Evolutionary conservation across 53 echinoderm and acorn worm genomes (phyloP), one percentile per base, ranked within the genome.

Genomic region (Luidia sarsii): DNA sequence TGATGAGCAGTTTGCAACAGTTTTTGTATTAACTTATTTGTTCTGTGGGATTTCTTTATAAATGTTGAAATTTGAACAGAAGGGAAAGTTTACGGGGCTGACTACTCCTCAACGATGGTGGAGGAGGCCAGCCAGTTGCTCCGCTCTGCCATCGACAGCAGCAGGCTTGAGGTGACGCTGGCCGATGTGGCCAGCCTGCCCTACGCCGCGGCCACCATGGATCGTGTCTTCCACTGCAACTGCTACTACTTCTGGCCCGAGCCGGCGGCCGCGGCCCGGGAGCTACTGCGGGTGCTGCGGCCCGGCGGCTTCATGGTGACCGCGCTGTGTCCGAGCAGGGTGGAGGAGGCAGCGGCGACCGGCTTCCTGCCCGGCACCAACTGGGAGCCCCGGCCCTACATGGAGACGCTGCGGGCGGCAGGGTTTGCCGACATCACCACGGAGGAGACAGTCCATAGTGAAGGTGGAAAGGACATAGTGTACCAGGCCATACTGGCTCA

Each of bases 211-310:
- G 48, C 57, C 70, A 59, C 75, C 51, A 88, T 97, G 70, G 94
- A 97, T 57, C 69, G 85, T 11, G 81, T 97, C 39, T 94, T 80
- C 62, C 96, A 96, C 69, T 80, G 85, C 13, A 97, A 97, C 80
- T 94, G 94, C 70, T 97, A 94, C 63, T 97, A 97, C 79, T 97
- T 97, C 70, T 97, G 99, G 99, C 87, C 94, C 1, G 94, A 94
- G 57, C 37, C 56, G n/a, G 16, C 36, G 4, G 67, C 48, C 43
- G 85, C 80, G 10, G 39, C 85, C 1, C 56, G 39, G 21, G 91
- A 93, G 37, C 80, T 97, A 43, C 52, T 63, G 38, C 41, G 91
- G 15, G 94, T 97, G 1, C 81, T 97, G 20, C 90, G 93, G 37
- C 86, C 86, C 2, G 91, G 85, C 0, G 89, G 93, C 3, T 62